These are phyloP conservation scores for Epicauta chinensis DNA, from an alignment of 1,140 invertebrate species.

Conservation along the genomic window DNA sequence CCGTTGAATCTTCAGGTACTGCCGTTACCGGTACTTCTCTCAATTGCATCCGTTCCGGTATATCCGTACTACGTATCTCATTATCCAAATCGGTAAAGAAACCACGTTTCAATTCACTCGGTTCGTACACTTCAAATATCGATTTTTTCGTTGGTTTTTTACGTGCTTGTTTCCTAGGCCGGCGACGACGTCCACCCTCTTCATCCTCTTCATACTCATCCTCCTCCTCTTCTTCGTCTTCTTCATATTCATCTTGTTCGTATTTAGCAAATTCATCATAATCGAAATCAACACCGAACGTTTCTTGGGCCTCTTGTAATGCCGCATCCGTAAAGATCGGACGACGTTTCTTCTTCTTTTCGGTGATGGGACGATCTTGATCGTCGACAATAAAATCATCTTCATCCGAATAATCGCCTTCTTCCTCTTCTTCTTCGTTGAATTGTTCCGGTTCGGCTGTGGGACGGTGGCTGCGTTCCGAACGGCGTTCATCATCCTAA, in stretches of 20 bases:
- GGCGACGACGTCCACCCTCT: conserved; percentile 47
- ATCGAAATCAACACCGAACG: conserved; percentile 98
- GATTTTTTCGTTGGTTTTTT: conserved; percentile 82
- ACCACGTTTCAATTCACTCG: conserved; percentile 91
- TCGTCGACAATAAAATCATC: conserved; percentile 98
- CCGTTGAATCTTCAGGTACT: conserved; percentile 75
- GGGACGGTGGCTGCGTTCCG: conserved; percentile 57
- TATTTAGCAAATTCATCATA: conserved; percentile 92
- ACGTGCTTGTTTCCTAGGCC: conserved; percentile 64
- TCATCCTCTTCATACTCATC: conserved; percentile 41
- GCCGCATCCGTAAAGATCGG: conserved; percentile 89
- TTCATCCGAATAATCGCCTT: conserved; percentile 76
- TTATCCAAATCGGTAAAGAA: conserved; percentile 94
- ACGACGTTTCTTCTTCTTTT: conserved; percentile 79
- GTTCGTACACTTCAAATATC: conserved; percentile 95
- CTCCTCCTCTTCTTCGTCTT: conserved; percentile 70
- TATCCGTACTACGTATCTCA: conserved; percentile 82
- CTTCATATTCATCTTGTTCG: conserved; percentile 81
- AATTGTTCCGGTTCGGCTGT: conserved; percentile 62
- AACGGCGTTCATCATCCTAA: conserved; percentile 73
- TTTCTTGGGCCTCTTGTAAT: conserved; percentile 97
- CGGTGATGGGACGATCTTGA: conserved; percentile 84
- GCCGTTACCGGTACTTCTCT: conserved; percentile 79
- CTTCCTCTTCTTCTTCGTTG: conserved; percentile 70
- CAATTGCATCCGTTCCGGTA: conserved; percentile 89